Conservation (phyloP, 2,888 invertebrate genomes). For the Pocota personata region DNA sequence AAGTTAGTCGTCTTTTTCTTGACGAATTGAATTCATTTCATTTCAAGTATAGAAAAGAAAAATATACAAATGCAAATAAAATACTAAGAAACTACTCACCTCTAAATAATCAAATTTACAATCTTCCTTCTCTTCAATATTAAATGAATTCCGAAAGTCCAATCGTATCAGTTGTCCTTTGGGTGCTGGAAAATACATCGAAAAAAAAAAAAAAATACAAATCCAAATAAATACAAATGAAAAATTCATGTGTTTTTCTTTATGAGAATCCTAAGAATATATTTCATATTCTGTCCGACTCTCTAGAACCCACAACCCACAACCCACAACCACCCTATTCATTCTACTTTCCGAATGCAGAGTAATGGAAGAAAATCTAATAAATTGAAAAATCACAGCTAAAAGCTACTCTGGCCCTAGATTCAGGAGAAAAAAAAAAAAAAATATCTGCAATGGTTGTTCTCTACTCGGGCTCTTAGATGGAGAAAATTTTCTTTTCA, state of each 20-base stretch:
- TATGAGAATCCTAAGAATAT: constrained; percentile 16
- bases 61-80: not conserved
- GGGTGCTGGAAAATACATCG: constrained; percentile 83
- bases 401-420: constrained; percentile 38
- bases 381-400: constrained; percentile 68
- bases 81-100: constrained; percentile 78
- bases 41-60: not conserved
- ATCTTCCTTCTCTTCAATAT: constrained; percentile 86
- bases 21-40: not conserved
- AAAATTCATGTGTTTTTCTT: constrained; percentile 54
- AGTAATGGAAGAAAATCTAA: constrained; percentile 45
- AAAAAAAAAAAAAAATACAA: constrained; percentile 30
- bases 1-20: too few relatives aligned
- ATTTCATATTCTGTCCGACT: constrained; percentile 27
- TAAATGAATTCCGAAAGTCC: constrained; percentile 91
- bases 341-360: constrained; percentile 11
- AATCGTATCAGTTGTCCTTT: constrained; percentile 87
- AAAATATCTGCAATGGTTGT: constrained; percentile 13
- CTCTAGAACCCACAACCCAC: too few relatives aligned
- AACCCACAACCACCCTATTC: not conserved
- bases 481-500: constrained; percentile 3
- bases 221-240: constrained; percentile 40
- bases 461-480: not conserved
- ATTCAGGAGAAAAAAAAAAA: not conserved
- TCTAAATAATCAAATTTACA: constrained; percentile 93